Percentiles rank a stretch among this genome's conserved stretches.
These are phyloP conservation scores for Trematocara variabile DNA, from an alignment of 2,113 vertebrate species.

Conservation along the genomic window DNA sequence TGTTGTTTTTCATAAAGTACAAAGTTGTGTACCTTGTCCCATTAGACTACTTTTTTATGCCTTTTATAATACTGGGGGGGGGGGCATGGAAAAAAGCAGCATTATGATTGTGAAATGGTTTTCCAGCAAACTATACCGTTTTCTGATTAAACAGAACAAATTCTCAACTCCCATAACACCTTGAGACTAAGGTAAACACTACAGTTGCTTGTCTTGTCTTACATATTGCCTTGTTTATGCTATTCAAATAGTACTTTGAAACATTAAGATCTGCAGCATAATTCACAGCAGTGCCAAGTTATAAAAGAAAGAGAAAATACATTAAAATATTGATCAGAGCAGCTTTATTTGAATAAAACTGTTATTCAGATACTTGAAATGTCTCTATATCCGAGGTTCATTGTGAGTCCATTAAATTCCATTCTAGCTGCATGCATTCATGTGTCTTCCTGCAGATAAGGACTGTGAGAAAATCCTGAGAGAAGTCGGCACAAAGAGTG, in stretches of 20 bases:
- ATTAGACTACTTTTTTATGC: not conserved
- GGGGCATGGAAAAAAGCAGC: not conserved
- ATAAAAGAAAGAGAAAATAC: not conserved
- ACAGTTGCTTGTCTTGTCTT: not conserved
- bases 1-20: not conserved
- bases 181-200: not conserved
- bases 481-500: not conserved
- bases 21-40: not conserved
- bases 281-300: not conserved
- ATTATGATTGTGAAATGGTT: not conserved
- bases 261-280: not conserved
- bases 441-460: conserved; percentile 46
- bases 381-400: not conserved
- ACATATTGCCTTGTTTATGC: not conserved
- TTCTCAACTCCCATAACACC: not conserved
- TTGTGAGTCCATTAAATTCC: conserved; percentile 22
- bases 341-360: not conserved
- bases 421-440: conserved; percentile 9
- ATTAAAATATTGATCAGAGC: not conserved
- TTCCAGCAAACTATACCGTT: not conserved
- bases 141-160: not conserved
- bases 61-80: not conserved
- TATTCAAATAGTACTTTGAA: not conserved
- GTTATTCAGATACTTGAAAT: not conserved
- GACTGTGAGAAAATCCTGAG: conserved; percentile 7